Evolutionary conservation across 2,797 vertebrate genomes (phyloP), one percentile per base, ranked within the genome.

Genomic region (Alectoris magna): DNA sequence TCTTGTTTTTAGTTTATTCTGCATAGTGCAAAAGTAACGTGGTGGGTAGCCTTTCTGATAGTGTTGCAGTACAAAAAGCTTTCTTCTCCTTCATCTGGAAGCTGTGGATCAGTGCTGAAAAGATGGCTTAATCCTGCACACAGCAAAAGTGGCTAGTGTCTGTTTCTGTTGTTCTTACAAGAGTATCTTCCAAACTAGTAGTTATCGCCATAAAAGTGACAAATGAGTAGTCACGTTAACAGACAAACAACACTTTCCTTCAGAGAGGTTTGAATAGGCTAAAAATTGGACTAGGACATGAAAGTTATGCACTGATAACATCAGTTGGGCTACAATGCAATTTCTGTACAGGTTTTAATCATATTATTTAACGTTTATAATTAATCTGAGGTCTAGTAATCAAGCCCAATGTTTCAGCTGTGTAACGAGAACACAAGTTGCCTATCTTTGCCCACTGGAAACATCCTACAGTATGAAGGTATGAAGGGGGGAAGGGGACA

Each of bases 1-100:
- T 91, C 84, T 91, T 93, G 79, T 63, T 95, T 97, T 95, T 64
- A 94, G 95, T 97, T 97, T 97, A 90, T 94, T 97, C 93, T 94
- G 90, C 82, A 96, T 95, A 95, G 87, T 88, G 76, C 14, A 22
- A 73, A 55, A 63, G 55, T 85, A 95, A 85, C 51, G 14, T 51
- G 72, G 80, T 80, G 88, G 59, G 70, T 62, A 80, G 36, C 41
- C 49, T 89, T 90, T 91, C 81, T 94, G 81, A 69, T 74, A 63
- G 44, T 63, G 83, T 93, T 84, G 39, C 11, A n/a, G 22, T 36
- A 15, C 24, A 31, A 39, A 93, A 91, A 60, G 4, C 72, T 89
- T 90, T 66, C 67, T 82, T 87, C 34, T 81, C 36, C 87, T 93
- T 68, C 67, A 23, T 73, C 78, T 81, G 67, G 18, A 14, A 18